phyloP scores from a whole-genome alignment of 1,140 invertebrate species.

The Ganaspis sp. region DNA sequence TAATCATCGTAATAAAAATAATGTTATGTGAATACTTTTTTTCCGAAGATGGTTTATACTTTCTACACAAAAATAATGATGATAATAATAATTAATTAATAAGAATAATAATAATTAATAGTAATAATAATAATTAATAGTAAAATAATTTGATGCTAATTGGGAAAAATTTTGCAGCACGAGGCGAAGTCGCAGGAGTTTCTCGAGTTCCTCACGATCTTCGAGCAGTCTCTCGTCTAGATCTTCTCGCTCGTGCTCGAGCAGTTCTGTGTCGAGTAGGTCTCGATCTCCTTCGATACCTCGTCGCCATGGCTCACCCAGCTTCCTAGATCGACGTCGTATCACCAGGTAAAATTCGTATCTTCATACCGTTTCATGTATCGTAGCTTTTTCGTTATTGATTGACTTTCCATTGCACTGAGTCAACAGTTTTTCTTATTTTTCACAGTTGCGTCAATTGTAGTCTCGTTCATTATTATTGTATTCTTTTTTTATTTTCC shows the following conservation, averaged over 20 bases:
- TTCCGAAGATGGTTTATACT: too few species aligned
- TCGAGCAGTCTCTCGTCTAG: slow-evolving; percentile 58
- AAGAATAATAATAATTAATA: too few species aligned
- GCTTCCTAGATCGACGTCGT: slow-evolving; percentile 90
- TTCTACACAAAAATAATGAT: too few species aligned
- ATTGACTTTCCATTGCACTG: slow-evolving; percentile 43
- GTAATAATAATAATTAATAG: too few species aligned
- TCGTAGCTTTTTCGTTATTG: slow-evolving; percentile 46
- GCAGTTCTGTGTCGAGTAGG: slow-evolving; percentile 74
- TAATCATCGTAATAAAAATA: too few species aligned
- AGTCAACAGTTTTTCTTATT: slow-evolving; percentile 35
- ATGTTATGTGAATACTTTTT: too few species aligned
- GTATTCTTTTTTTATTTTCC: slow-evolving; percentile 23
- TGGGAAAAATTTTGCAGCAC: slow-evolving; percentile 48
- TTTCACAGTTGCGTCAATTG: slow-evolving; percentile 36
- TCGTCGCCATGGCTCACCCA: slow-evolving; percentile 90
- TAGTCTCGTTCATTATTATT: slow-evolving; percentile 38
- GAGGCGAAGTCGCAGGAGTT: slow-evolving; percentile 69
- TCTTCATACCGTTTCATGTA: background rate
- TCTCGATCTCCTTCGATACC: slow-evolving; percentile 91
- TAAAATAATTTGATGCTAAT: slow-evolving; percentile 25
- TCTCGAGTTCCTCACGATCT: slow-evolving; percentile 69
- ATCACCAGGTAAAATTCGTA: slow-evolving; percentile 88
- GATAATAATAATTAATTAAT: too few species aligned
- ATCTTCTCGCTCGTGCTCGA: slow-evolving; percentile 59